A percentile compares a stretch with the other conserved stretches of the same genome.
Conservation (phyloP, 1,140 invertebrate genomes). For the Eubasilissa regina region DNA sequence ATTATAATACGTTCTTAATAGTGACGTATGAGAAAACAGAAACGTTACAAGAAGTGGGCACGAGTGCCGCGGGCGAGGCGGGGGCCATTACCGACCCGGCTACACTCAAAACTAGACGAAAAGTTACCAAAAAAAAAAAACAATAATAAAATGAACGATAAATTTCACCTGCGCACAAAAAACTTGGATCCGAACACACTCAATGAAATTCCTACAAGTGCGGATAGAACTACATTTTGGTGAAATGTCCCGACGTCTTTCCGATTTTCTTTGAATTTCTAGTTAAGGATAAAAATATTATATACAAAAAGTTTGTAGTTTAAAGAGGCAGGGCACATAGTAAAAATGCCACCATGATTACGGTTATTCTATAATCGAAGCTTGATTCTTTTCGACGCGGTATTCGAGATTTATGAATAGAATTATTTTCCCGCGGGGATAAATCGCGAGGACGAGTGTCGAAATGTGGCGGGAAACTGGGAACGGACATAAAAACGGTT, state of each 20-base stretch:
- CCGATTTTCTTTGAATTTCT: too few species aligned
- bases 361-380: neutral
- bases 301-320: neutral
- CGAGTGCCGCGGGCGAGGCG: slow-evolving; percentile 8
- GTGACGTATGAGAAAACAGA: neutral
- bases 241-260: too few species aligned
- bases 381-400: slow-evolving; percentile 18
- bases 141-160: too few species aligned
- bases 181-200: too few species aligned
- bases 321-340: neutral
- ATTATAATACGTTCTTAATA: too few species aligned
- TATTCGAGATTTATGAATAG: neutral
- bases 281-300: neutral
- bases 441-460: neutral
- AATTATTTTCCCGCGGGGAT: neutral
- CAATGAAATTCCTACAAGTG: too few species aligned
- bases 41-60: slow-evolving; percentile 18
- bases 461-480: slow-evolving; percentile 28
- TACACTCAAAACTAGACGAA: neutral
- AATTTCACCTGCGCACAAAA: too few species aligned
- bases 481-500: slow-evolving; percentile 13
- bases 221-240: too few species aligned
- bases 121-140: too few species aligned
- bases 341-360: neutral
- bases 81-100: slow-evolving; percentile 12